Evolutionary conservation across 2,113 vertebrate genomes (phyloP), one percentile per base, ranked within the genome.

Genomic region (Deroptyus accipitrinus): DNA sequence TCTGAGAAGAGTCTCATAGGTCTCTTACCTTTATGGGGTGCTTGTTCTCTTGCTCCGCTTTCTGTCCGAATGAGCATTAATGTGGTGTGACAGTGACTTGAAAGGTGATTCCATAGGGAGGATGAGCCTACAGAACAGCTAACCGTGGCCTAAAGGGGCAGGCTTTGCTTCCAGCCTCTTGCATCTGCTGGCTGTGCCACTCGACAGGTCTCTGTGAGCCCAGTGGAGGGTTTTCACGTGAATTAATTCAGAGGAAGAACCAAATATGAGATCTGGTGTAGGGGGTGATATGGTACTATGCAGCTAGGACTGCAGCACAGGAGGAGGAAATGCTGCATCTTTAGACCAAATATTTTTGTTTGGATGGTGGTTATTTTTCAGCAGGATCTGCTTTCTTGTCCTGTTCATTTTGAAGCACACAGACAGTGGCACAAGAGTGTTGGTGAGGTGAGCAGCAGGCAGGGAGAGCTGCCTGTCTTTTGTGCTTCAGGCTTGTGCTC

Each of bases 221-320:
- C 19, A 6, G 35, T 41, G 37, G 59, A 83, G 19, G 10, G 8
- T 81, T 95, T 81, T 74, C 55, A 17, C 0, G 0, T 31, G 18
- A 76, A 55, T 30, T 80, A 15, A 16, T 48, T 4, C 3, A 2
- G 17, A 55, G 44, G 37, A 80, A 51, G 31, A 24, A 30, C 35
- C 3, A 3, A 69, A 11, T 0, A 2, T 1, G 6, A 31, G 15
- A 7, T 57, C 31, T 77, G 16, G 17, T 30, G 9, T 10, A 49
- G 7, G 5, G n/a, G 2, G 0, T 20, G 30, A 37, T 19, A 22
- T 2, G 7, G 16, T 16, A n/a, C 39, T 1, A 0, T 3, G 22
- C 8, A 24, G 30, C 39, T 78, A 10, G 33, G 48, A 19, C 12
- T 3, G 3, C 17, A 27, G 46, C 31, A 37, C 37, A 70, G 25